These are phyloP conservation scores for Choristoneura rosaceana DNA, from an alignment of 2,888 invertebrate species.

Conservation along the genomic window DNA sequence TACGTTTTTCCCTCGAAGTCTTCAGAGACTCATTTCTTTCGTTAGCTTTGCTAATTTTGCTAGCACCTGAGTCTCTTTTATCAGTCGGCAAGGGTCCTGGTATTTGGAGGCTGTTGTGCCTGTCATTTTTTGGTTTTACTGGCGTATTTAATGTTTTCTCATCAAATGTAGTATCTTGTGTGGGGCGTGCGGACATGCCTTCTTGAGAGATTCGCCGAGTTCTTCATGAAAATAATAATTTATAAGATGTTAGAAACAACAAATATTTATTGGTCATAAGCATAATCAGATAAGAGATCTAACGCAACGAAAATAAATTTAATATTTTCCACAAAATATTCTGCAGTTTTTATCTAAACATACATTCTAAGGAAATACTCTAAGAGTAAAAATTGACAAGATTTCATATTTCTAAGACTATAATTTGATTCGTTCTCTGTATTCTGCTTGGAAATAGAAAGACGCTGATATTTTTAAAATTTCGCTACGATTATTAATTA, in stretches of 20 bases:
- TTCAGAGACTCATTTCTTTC: not conserved
- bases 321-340: no score
- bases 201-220: not conserved
- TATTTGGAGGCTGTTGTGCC: constrained; percentile 49
- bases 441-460: no score
- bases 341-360: no score
- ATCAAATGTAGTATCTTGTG: not conserved
- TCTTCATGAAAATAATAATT: not conserved
- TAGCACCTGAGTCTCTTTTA: constrained; percentile 1
- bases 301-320: no score
- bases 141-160: not conserved
- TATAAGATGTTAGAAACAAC: not conserved
- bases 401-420: no score
- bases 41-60: not conserved
- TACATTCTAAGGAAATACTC: no score
- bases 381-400: no score
- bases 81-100: constrained; percentile 48
- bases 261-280: not conserved
- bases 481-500: no score
- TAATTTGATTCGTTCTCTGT: no score
- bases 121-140: constrained; percentile 35
- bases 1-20: not conserved
- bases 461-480: no score
- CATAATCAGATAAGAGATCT: not conserved
- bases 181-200: not conserved